Evolutionary conservation across 2,113 vertebrate genomes (phyloP).

Genomic region (Ellobius talpinus): DNA sequence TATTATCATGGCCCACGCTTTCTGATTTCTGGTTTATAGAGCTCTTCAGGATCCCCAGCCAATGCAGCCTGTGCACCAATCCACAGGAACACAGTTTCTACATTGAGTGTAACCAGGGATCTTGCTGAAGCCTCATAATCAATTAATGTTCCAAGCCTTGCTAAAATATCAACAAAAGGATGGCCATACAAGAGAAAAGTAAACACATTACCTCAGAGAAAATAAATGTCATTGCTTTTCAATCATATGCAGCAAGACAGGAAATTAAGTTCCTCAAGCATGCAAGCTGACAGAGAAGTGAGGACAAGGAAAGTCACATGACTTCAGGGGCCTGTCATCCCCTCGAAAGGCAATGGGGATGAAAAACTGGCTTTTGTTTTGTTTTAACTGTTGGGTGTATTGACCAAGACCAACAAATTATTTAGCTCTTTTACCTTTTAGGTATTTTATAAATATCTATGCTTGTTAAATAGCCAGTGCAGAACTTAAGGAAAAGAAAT

Average conservation of each 20-base stretch:
- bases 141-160: conserved; percentile 44
- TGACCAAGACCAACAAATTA: background rate
- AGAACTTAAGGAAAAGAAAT: conserved; percentile 37
- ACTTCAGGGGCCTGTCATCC: background rate
- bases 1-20: background rate
- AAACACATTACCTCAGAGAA: conserved; percentile 61
- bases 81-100: background rate
- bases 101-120: background rate
- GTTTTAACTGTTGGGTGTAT: background rate
- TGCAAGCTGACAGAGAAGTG: conserved; percentile 17
- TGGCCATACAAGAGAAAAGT: conserved; percentile 1
- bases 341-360: background rate
- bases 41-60: background rate
- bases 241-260: conserved; percentile 41
- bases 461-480: conserved; percentile 18
- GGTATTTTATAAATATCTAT: conserved; percentile 11
- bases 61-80: background rate
- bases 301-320: conserved; percentile 11
- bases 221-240: conserved; percentile 54
- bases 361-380: background rate
- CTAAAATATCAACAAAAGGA: conserved; percentile 63
- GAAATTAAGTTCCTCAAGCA: conserved; percentile 55
- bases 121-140: conserved; percentile 44
- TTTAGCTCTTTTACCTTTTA: background rate
- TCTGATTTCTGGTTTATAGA: background rate